These are phyloP conservation scores for Microcaecilia unicolor DNA, from an alignment of 2,797 vertebrate species.

Conservation along the genomic window DNA sequence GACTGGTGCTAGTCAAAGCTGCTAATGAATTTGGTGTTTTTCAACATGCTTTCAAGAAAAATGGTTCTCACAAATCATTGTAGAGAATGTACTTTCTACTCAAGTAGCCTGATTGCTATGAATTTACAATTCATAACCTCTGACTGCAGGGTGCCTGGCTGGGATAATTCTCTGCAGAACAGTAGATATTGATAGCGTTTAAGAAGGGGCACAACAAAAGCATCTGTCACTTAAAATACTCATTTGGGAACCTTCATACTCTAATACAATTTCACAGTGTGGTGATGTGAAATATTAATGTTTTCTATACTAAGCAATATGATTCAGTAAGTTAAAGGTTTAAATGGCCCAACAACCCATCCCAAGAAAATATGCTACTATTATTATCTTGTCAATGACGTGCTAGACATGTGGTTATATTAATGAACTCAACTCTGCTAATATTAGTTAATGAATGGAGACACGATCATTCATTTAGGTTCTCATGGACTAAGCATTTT, in stretches of 20 bases:
- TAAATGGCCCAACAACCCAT: background rate
- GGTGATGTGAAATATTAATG: background rate
- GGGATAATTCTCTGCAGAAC: conserved; percentile 12
- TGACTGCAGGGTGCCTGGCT: conserved; percentile 2
- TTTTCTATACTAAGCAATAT: background rate
- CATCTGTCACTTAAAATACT: conserved; percentile 20
- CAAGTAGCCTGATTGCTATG: conserved; percentile 14
- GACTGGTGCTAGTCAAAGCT: background rate
- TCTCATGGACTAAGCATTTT: no score
- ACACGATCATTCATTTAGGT: no score
- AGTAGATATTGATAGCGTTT: background rate
- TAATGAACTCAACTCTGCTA: no score
- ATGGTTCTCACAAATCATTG: conserved; percentile 8
- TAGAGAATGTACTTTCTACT: conserved; percentile 1
- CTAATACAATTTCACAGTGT: conserved; percentile 21
- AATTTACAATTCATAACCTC: conserved; percentile 25
- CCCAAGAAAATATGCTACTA: background rate
- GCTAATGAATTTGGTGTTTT: conserved; percentile 5
- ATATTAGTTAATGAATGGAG: no score
- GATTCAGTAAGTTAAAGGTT: conserved; percentile 1
- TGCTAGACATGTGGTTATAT: background rate
- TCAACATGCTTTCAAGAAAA: conserved; percentile 16
- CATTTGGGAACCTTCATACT: background rate
- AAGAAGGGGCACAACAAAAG: conserved; percentile 4
- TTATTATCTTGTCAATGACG: background rate